Conservation (phyloP, 2,888 invertebrate genomes). For the Frankliniella fusca region DNA sequence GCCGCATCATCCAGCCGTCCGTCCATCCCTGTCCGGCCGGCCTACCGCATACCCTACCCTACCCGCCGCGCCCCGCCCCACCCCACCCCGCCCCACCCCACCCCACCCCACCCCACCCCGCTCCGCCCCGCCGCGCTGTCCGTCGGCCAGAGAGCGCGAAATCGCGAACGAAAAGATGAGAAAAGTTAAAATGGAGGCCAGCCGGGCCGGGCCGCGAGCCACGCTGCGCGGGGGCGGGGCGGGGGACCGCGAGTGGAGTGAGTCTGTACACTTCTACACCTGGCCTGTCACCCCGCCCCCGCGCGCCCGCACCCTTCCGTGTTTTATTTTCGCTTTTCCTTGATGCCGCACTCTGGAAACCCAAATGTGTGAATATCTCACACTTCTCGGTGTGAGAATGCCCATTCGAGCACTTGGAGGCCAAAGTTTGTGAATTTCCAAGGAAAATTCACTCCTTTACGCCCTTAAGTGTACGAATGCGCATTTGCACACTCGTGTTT, state of each 20-base stretch:
- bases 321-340: too few species aligned
- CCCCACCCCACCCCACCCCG: not conserved
- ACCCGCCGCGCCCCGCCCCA: too few species aligned
- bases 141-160: not conserved
- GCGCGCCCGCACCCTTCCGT: not conserved
- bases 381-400: too few species aligned
- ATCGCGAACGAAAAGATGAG: slow-evolving; percentile 4
- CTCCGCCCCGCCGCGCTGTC: not conserved
- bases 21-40: not conserved
- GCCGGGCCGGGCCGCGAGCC: not conserved
- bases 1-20: not conserved
- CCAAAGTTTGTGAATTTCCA: too few species aligned
- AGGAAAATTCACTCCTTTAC: too few species aligned
- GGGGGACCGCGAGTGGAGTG: not conserved
- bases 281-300: not conserved
- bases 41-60: not conserved
- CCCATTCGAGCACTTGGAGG: too few species aligned
- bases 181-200: slow-evolving; percentile 9
- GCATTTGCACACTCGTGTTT: too few species aligned
- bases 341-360: too few species aligned
- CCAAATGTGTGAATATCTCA: too few species aligned
- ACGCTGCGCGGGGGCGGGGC: not conserved
- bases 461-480: too few species aligned
- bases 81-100: not conserved
- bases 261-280: not conserved